Base-by-base conservation (phyloP, 1,140 invertebrate genomes). In the Eriocheir sinensis region DNA sequence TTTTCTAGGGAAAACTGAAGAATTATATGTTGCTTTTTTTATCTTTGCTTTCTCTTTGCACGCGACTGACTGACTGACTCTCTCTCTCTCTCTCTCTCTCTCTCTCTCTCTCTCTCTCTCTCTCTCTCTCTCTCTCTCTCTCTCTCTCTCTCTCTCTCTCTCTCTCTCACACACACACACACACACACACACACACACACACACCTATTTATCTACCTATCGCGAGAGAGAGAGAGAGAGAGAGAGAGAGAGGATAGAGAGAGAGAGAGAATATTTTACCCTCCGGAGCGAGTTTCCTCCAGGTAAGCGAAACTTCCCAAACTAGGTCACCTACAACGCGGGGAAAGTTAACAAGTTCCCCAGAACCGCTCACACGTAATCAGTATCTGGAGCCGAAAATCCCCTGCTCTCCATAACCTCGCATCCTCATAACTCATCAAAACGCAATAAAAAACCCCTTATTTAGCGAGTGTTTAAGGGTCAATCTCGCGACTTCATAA, bases 111-210 rank as follows among this genome's bases (percentile, higher is more conserved):
- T 60, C 53, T 60, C 53, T 60, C 53, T 60, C 53, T 60, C 21
- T 60, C 53, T 6, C 27, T 21, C 27, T 15, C 4, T 48, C 44
- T 48, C 44, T 48, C 44, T 48, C 44, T n/a, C 44, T 60, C 53
- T 72, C 60, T 72, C 60, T 72, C 60, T 72, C 60, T 72, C 60
- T 72, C 60, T n/a, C 60, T 72, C 60, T 72, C 27, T 72, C 27
- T 72, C 60, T 53, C 44, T 15, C 44, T 48, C 4, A 48, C 4
- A 15, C 44, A 4, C 44, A 48, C 44, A n/a, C n/a, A n/a, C n/a
- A n/a, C n/a, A n/a, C n/a, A n/a, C n/a, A n/a, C n/a, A n/a, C n/a
- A n/a, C n/a, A n/a, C n/a, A n/a, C n/a, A n/a, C n/a, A n/a, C n/a
- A n/a, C n/a, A n/a, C n/a, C n/a, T n/a, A n/a, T n/a, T n/a, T n/a